phyloP scores from a whole-genome alignment of 2,797 vertebrate species.

The Heliangelus exortis region DNA sequence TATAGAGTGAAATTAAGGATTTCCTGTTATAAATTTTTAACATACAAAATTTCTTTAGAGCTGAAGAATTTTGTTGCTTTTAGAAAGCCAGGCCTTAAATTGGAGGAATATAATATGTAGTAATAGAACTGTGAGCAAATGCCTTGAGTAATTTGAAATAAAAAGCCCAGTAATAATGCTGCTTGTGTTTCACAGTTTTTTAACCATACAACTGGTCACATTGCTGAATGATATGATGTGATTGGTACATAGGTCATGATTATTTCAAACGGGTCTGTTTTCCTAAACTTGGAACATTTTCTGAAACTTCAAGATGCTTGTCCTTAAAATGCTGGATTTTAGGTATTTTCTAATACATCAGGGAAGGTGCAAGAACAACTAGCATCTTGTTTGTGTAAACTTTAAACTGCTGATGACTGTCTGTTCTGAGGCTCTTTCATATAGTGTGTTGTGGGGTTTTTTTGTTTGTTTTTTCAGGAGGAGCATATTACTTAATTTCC shows the following conservation, averaged over 20 bases:
- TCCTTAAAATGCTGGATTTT: neutral
- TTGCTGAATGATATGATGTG: neutral
- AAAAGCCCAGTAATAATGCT: neutral
- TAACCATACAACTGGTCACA: neutral
- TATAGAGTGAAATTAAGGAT: neutral
- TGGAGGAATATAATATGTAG: neutral
- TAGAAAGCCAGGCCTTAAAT: neutral
- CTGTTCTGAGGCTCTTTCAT: neutral
- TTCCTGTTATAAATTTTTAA: neutral
- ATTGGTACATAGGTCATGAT: neutral
- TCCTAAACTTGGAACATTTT: neutral
- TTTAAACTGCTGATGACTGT: neutral
- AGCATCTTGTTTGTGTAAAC: fast-evolving
- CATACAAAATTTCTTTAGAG: neutral
- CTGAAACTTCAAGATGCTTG: neutral
- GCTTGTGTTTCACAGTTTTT: neutral
- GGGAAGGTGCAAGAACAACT: neutral
- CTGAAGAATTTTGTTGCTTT: neutral
- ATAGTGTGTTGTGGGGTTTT: neutral
- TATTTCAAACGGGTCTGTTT: neutral
- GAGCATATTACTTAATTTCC: conserved; percentile 98
- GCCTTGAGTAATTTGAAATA: neutral
- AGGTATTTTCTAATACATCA: neutral
- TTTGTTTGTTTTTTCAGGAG: conserved; percentile 79
- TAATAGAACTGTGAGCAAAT: neutral